Evolutionary conservation across 2,888 invertebrate genomes (phyloP).

Genomic region (Agrochola lota): DNA sequence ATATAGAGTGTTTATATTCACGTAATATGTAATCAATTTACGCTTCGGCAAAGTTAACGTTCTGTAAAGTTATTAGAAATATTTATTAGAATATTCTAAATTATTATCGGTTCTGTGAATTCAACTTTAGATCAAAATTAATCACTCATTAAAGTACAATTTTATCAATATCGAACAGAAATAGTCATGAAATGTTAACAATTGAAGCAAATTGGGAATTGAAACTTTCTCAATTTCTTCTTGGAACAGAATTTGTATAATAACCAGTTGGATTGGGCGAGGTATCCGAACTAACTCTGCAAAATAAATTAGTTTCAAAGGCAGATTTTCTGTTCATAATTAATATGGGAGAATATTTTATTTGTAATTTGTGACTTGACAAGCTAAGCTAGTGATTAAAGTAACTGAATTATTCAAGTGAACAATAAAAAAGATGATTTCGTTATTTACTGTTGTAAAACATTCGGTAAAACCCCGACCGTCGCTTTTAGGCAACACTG

Average conservation of each 20-base stretch:
- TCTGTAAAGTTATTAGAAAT: not conserved
- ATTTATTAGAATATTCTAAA: not conserved
- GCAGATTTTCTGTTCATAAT: conserved; percentile 40
- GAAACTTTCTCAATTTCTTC: conserved; percentile 58
- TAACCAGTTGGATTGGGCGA: conserved; percentile 28
- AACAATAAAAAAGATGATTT: not conserved
- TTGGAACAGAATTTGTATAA: conserved; percentile 51
- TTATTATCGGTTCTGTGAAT: conserved; percentile 12
- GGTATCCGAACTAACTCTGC: conserved; percentile 36
- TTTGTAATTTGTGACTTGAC: conserved; percentile 20
- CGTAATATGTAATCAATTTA: not conserved
- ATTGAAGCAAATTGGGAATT: conserved; percentile 59
- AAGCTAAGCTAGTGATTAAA: conserved; percentile 10
- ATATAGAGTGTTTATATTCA: not conserved
- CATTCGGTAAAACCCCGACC: too few relatives aligned
- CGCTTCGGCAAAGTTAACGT: too few relatives aligned
- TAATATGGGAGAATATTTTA: conserved; percentile 24
- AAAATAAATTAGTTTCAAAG: conserved; percentile 43
- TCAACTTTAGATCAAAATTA: conserved; percentile 17
- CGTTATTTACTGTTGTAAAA: not conserved
- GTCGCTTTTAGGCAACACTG: too few relatives aligned
- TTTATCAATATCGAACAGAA: conserved; percentile 46
- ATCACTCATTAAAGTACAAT: conserved; percentile 35
- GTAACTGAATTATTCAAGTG: not conserved
- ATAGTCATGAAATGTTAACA: conserved; percentile 49